phyloP scores from a whole-genome alignment of 1,140 invertebrate species.

The Drosophila lini region DNA sequence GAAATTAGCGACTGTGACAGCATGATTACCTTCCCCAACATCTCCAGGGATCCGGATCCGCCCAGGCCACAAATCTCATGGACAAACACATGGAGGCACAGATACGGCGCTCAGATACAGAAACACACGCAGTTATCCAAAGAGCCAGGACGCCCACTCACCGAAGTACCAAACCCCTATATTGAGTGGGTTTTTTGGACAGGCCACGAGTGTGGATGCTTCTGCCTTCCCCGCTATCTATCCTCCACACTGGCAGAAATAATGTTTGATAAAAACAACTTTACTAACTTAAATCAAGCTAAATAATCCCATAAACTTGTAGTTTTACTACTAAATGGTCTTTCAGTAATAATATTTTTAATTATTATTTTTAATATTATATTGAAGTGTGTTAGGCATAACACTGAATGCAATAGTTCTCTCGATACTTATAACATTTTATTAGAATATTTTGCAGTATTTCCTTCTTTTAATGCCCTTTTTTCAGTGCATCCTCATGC shows the following conservation, averaged over 20 bases:
- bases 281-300: neutral
- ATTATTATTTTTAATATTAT: too few relatives aligned
- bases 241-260: slow-evolving; percentile 6
- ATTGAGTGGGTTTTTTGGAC: slow-evolving; percentile 77
- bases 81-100: slow-evolving; percentile 30
- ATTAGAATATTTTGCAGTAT: neutral
- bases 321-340: neutral
- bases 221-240: slow-evolving; percentile 30
- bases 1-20: slow-evolving; percentile 80
- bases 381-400: too few relatives aligned
- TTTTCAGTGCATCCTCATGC: slow-evolving; percentile 9
- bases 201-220: slow-evolving; percentile 42
- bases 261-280: neutral
- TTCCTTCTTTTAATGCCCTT: neutral
- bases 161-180: slow-evolving; percentile 61
- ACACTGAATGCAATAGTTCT: too few relatives aligned
- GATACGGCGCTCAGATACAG: slow-evolving; percentile 36
- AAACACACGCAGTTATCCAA: slow-evolving; percentile 41
- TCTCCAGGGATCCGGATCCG: slow-evolving; percentile 38
- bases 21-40: slow-evolving; percentile 73
- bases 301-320: neutral
- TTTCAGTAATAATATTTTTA: too few relatives aligned
- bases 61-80: slow-evolving; percentile 63
- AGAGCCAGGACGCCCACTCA: slow-evolving; percentile 63
- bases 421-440: too few relatives aligned